phyloP scores from a whole-genome alignment of 2,888 invertebrate genomes.

The Cryptocephalus moraei region DNA sequence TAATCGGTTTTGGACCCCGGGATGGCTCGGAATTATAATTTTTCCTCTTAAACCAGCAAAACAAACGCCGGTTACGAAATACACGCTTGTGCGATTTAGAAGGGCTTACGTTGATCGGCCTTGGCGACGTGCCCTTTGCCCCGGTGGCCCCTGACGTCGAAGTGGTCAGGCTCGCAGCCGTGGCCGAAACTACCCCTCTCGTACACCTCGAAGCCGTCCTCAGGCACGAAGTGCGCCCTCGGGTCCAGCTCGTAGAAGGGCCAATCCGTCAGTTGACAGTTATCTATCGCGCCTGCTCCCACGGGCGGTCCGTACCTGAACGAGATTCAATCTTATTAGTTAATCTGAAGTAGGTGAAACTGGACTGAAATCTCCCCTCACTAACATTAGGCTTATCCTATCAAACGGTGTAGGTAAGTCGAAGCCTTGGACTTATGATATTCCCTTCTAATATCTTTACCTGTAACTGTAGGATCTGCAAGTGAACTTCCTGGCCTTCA shows the following conservation, averaged over 20 bases:
- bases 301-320: conserved; percentile 55
- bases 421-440: too few relatives aligned
- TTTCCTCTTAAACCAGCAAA: too few relatives aligned
- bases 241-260: conserved; percentile 56
- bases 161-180: conserved; percentile 64
- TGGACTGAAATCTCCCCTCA: too few relatives aligned
- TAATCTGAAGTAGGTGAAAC: too few relatives aligned
- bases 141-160: conserved; percentile 29
- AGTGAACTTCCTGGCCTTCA: conserved; percentile 60
- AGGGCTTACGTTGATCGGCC: conserved; percentile 28
- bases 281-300: conserved; percentile 56
- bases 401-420: too few relatives aligned
- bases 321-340: neutral
- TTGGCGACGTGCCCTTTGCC: conserved; percentile 17
- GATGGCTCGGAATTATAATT: too few relatives aligned
- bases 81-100: too few relatives aligned
- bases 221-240: conserved; percentile 45
- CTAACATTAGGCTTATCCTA: too few relatives aligned
- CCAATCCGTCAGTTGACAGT: conserved; percentile 70
- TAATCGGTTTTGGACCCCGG: too few relatives aligned
- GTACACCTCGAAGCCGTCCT: conserved; percentile 63
- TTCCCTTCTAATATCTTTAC: conserved; percentile 31
- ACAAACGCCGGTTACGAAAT: too few relatives aligned
- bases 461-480: conserved; percentile 73
- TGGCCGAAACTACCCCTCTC: conserved; percentile 73